Evolutionary conservation across 2,797 vertebrate genomes (phyloP), one percentile per base, ranked within the genome.

Genomic region (Urocyon cinereoargenteus): DNA sequence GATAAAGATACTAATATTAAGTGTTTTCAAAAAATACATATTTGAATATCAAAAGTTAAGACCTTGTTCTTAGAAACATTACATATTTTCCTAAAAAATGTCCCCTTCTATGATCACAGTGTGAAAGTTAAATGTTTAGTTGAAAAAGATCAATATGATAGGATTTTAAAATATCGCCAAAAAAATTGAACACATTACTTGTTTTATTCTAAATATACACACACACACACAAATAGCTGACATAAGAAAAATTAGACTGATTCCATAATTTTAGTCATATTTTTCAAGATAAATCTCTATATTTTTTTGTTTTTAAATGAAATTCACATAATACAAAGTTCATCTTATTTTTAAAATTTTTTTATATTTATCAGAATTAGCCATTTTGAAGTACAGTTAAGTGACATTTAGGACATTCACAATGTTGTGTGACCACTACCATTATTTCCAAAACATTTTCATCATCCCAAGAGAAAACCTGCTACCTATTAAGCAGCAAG

Each of bases 241-340:
- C 28, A 16, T 16, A 81, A 78, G 62, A 92, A 78, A 96, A 92
- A 61, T 77, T 19, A 45, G 1, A 75, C 31, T 91, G 28, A 89
- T 64, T 86, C 13, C 16, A 49, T 70, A 79, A 86, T 72, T 81
- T 70, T 70, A 34, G 14, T 53, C 68, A 62, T n/a, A 72, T 78
- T 95, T 95, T 78, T 36, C n/a, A 90, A 91, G 53, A 78, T 62
- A 78, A 78, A 26, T 85, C 61, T 93, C 22, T 51, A 40, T 82
- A 88, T 13, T 55, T 64, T 90, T 61, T n/a, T 84, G 36, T 84
- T 64, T 24, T 88, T 64, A 84, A n/a, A 86, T 84, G 24, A 92
- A 88, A 89, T 18, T 77, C n/a, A 77, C 31, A 22, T 53, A 59
- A 53, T 2, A 55, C 6, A 93, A 75, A 84, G 81, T 73, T 51